Conservation (phyloP, 2,888 invertebrate genomes). For the Lamellibrachia columna region DNA sequence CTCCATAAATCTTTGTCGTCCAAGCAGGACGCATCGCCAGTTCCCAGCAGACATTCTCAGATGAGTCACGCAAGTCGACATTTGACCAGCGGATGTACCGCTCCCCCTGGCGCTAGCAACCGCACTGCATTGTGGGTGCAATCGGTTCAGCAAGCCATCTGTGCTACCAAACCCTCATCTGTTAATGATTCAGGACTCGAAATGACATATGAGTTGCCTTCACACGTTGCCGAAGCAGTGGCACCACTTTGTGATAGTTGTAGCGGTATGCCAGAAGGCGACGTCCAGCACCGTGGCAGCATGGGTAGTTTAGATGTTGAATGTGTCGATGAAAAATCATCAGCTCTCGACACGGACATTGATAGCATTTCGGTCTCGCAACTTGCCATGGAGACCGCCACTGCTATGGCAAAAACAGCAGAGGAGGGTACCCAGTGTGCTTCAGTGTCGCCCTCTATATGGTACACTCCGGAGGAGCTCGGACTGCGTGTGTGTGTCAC, state of each 20-base stretch:
- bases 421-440: slow-evolving; percentile 12
- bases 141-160: slow-evolving; percentile 48
- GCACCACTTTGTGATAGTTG: slow-evolving; percentile 31
- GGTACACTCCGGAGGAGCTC: not conserved
- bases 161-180: slow-evolving; percentile 5
- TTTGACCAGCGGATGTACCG: slow-evolving; percentile 18
- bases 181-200: slow-evolving; percentile 21
- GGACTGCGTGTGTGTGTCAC: not conserved
- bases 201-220: slow-evolving; percentile 19
- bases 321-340: not conserved
- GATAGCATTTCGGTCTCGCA: not conserved
- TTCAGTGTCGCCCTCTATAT: not conserved
- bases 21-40: not conserved
- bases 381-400: not conserved
- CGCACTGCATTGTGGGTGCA: slow-evolving; percentile 63
- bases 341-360: not conserved
- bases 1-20: not conserved
- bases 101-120: slow-evolving; percentile 43
- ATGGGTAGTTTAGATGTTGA: not conserved
- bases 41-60: not conserved
- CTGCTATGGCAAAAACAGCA: not conserved
- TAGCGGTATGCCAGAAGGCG: not conserved
- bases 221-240: slow-evolving; percentile 1
- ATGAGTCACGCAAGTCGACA: not conserved
- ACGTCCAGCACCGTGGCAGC: no score